Percentiles rank a stretch among this genome's conserved stretches.
Evolutionary conservation across 2,113 vertebrate species (phyloP).

Genomic region (Phrynosoma platyrhinos): DNA sequence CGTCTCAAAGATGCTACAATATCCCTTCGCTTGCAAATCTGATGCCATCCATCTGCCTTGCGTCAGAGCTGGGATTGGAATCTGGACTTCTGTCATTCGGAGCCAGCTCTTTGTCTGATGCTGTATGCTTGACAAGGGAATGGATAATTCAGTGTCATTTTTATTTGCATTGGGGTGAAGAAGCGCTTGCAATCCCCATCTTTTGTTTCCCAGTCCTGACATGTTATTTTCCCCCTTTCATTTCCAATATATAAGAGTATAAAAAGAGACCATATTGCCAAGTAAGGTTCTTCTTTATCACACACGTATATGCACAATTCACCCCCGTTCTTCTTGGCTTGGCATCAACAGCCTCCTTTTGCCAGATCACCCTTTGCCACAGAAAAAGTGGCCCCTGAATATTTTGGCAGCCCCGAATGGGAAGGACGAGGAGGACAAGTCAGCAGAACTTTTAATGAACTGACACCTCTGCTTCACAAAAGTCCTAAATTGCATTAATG

Average conservation of each 20-base stretch:
- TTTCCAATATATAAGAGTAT: too few species aligned
- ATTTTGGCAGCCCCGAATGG: not conserved
- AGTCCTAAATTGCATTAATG: conserved; percentile 25
- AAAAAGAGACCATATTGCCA: not conserved
- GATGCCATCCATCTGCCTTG: not conserved
- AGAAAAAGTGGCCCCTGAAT: not conserved
- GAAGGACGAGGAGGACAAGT: not conserved
- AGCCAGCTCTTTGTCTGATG: not conserved
- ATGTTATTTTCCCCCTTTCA: not conserved
- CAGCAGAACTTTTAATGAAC: conserved; percentile 27
- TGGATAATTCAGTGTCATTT: not conserved
- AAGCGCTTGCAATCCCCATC: not conserved
- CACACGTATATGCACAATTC: not conserved
- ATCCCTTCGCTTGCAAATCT: too few species aligned
- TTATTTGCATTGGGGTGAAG: not conserved
- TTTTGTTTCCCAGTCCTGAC: not conserved
- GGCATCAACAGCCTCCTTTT: not conserved
- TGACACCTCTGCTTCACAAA: conserved; percentile 26
- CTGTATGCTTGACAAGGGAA: not conserved
- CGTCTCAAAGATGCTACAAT: too few species aligned
- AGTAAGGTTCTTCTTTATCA: not conserved
- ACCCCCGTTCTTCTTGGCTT: not conserved
- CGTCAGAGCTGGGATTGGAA: not conserved
- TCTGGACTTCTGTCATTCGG: not conserved
- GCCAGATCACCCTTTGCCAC: not conserved